Conservation (phyloP, 2,888 invertebrate genomes). For the Hylaea fasciaria region DNA sequence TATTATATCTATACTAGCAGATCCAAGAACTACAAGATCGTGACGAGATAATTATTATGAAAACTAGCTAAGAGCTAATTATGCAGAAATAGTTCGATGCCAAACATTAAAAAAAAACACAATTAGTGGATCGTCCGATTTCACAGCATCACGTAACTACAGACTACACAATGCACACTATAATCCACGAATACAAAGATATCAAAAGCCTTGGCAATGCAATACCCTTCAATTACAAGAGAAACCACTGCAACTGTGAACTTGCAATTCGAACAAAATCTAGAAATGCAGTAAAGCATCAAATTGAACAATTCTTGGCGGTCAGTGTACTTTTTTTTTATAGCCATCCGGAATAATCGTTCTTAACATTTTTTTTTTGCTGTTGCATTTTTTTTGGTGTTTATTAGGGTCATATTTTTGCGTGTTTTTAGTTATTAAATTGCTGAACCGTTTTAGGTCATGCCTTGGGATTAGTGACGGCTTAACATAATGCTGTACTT, state of each 20-base stretch:
- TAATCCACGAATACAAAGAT: slow-evolving; percentile 14
- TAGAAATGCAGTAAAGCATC: slow-evolving; percentile 20
- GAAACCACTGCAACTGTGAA: slow-evolving; percentile 52
- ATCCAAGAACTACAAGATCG: too few relatives aligned
- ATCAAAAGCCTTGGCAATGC: slow-evolving; percentile 23
- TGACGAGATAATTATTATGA: too few relatives aligned
- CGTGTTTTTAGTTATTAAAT: slow-evolving; percentile 16
- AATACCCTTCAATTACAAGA: slow-evolving; percentile 50
- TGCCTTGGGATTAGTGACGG: slow-evolving; percentile 23
- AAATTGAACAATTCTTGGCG: slow-evolving; percentile 2
- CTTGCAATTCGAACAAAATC: slow-evolving; percentile 40
- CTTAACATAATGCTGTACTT: not conserved
- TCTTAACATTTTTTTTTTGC: too few relatives aligned
- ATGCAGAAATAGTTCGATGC: too few relatives aligned
- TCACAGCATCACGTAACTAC: slow-evolving; percentile 8
- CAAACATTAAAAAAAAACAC: too few relatives aligned
- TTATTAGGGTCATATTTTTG: too few relatives aligned
- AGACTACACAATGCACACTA: not conserved
- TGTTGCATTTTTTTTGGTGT: too few relatives aligned
- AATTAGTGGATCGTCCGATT: not conserved
- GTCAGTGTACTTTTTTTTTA: too few relatives aligned
- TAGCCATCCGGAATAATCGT: too few relatives aligned
- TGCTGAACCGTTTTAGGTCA: slow-evolving; percentile 23
- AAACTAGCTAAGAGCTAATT: too few relatives aligned
- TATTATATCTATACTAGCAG: too few relatives aligned